Evolutionary conservation across 2,113 vertebrate genomes (phyloP).

Genomic region (Siniperca knerii): DNA sequence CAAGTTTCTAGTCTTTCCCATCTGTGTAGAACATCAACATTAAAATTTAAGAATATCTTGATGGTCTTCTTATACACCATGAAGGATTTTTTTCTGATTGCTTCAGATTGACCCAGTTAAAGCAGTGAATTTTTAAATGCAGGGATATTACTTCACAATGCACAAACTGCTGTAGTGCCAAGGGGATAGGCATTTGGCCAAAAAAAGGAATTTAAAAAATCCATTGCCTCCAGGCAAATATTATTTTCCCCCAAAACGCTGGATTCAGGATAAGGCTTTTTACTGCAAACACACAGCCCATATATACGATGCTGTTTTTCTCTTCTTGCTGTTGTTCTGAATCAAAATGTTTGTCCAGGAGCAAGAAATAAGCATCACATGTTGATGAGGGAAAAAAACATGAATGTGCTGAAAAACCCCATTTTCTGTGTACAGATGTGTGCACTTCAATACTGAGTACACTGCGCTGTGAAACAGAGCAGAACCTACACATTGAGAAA

Average conservation of each 20-base stretch:
- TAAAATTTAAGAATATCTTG: slow-evolving; percentile 47
- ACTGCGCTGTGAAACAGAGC: too few species aligned
- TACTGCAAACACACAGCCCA: slow-evolving; percentile 5
- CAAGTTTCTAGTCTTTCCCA: neutral
- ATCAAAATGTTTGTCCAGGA: neutral
- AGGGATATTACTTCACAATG: slow-evolving; percentile 35
- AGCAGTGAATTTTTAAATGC: slow-evolving; percentile 45
- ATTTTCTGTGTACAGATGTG: neutral
- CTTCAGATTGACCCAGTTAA: slow-evolving; percentile 67
- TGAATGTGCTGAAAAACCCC: neutral
- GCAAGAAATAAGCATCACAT: neutral
- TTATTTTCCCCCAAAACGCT: neutral
- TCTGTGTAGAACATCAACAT: slow-evolving; percentile 26
- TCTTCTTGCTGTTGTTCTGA: neutral
- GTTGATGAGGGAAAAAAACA: neutral
- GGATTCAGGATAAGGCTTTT: slow-evolving; percentile 2
- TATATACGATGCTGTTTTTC: neutral
- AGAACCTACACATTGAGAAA: neutral
- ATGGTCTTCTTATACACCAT: slow-evolving; percentile 25
- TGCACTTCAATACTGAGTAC: neutral
- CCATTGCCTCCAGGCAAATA: slow-evolving; percentile 21
- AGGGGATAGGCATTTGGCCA: slow-evolving; percentile 32
- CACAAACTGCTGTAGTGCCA: slow-evolving; percentile 37
- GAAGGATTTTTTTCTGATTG: slow-evolving; percentile 46
- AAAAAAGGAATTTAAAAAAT: slow-evolving; percentile 28